Base-by-base conservation (phyloP, 2,888 invertebrate species). In the Sipha maydis region DNA sequence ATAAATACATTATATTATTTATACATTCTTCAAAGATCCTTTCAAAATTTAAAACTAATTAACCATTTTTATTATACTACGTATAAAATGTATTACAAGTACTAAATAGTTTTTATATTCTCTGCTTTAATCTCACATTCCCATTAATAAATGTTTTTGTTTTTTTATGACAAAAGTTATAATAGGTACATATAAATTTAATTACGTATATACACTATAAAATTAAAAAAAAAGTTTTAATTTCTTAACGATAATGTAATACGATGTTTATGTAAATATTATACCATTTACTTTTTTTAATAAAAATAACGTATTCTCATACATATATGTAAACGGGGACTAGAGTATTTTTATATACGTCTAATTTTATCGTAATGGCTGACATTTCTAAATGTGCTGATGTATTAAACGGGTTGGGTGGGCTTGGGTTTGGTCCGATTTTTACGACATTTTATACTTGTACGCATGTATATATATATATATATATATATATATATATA, bases 401-500 rank as follows among this genome's bases (percentile, higher is more conserved):
- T 69, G 67, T 77, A 77, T 69, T 25, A 85, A 85, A 85, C 85
- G 8, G 67, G 85, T 85, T 85, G 85, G 85, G 85, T 85, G 85
- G 85, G 85, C 85, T 77, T 48, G 48, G 85, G 31, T 76, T 84
- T 61, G 56, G 75, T 84, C 76, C 31, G 56, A 85, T 67, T 69
- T 85, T 85, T 77, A 85, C 77, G 85, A 77, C 77, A 31, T 71
- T 48, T 48, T 14, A 48, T 14, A 14, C 48, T 48, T 14, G 14
- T 48, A 14, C 48, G 48, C 14, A 14, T 48, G 14, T 2, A 14
- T 0, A 11, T 48, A 14, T 48, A 14, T 14, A 38, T 7, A 7
- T 38, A 31, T 77, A 77, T n/a, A n/a, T 75, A 77, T n/a, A n/a
- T n/a, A n/a, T n/a, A n/a, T n/a, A n/a, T n/a, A n/a, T n/a, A n/a